These are phyloP conservation scores for Xestia sexstrigata DNA, from an alignment of 2,888 invertebrate genomes.

Conservation along the genomic window DNA sequence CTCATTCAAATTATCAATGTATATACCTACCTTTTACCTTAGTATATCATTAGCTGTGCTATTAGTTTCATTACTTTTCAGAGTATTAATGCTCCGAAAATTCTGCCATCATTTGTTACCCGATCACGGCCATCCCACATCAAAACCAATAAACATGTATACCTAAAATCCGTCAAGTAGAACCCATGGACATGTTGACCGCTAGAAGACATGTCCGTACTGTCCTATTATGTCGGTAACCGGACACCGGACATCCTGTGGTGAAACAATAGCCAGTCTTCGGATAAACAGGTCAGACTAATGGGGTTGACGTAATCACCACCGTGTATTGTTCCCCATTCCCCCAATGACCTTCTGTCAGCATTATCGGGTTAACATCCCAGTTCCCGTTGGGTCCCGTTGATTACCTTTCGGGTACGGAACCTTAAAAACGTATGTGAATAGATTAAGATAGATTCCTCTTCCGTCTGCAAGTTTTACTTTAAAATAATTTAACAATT, in stretches of 20 bases:
- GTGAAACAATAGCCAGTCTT: slow-evolving; percentile 3
- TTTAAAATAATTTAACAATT: background rate
- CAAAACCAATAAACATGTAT: background rate
- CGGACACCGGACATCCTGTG: slow-evolving; percentile 2
- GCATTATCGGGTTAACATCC: slow-evolving; percentile 5
- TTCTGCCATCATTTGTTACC: background rate
- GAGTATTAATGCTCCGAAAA: background rate
- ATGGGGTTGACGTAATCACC: slow-evolving; percentile 8
- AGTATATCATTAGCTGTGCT: background rate
- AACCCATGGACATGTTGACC: slow-evolving; percentile 2
- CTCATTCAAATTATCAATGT: background rate
- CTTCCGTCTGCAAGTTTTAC: background rate
- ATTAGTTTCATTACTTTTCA: background rate
- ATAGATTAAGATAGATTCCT: no score
- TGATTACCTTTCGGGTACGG: no score
- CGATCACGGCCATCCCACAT: background rate
- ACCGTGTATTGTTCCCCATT: background rate
- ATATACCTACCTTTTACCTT: background rate
- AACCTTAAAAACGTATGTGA: no score
- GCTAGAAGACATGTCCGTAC: background rate
- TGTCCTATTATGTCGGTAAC: background rate
- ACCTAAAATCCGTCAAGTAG: background rate
- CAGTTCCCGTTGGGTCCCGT: no score
- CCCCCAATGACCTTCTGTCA: slow-evolving; percentile 1
- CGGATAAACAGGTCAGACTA: slow-evolving; percentile 8